phyloP scores from a whole-genome alignment of 92 coral and sea anemone genomes.

The Zoanthus gigantus region DNA sequence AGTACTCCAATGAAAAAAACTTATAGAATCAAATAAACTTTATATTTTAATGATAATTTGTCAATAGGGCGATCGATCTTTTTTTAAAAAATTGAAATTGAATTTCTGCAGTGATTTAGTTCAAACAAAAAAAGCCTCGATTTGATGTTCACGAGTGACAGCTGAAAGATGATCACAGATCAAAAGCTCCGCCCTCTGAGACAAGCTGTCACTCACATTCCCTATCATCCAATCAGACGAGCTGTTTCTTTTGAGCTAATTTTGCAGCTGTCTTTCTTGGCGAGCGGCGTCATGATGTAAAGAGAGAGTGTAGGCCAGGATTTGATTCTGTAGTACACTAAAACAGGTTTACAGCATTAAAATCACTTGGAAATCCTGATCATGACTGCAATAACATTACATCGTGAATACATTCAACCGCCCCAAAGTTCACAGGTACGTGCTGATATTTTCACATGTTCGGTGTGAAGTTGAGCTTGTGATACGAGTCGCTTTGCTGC shows the following conservation, averaged over 20 bases:
- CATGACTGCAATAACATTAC: slow-evolving; percentile 87
- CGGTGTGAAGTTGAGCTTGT: slow-evolving; percentile 27
- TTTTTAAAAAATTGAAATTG: too few species aligned
- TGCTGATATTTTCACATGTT: slow-evolving; percentile 9
- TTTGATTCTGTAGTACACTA: slow-evolving; percentile 54
- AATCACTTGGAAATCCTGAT: slow-evolving; percentile 40
- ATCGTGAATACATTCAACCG: slow-evolving; percentile 87
- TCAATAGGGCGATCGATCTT: too few species aligned
- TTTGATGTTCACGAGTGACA: slow-evolving; percentile 59
- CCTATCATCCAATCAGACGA: slow-evolving; percentile 36
- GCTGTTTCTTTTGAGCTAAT: slow-evolving; percentile 59
- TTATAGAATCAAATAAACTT: too few species aligned
- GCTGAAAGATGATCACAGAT: slow-evolving; percentile 72
- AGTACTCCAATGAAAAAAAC: too few species aligned
- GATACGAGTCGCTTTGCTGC: slow-evolving; percentile 41
- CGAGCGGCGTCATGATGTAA: slow-evolving; percentile 84
- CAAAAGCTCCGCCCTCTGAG: slow-evolving; percentile 49
- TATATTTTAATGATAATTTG: too few species aligned
- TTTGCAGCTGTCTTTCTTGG: slow-evolving; percentile 93
- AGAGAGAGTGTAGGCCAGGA: slow-evolving; percentile 73
- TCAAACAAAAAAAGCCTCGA: slow-evolving; percentile 25
- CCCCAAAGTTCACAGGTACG: slow-evolving; percentile 85
- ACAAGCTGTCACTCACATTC: slow-evolving; percentile 74
- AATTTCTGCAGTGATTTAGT: too few species aligned
- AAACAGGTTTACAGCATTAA: slow-evolving; percentile 59